Percentiles rank a stretch among this genome's conserved stretches.
Evolutionary conservation across 2,797 vertebrate genomes (phyloP).

Genomic region (Lepilemur septentrionalis): DNA sequence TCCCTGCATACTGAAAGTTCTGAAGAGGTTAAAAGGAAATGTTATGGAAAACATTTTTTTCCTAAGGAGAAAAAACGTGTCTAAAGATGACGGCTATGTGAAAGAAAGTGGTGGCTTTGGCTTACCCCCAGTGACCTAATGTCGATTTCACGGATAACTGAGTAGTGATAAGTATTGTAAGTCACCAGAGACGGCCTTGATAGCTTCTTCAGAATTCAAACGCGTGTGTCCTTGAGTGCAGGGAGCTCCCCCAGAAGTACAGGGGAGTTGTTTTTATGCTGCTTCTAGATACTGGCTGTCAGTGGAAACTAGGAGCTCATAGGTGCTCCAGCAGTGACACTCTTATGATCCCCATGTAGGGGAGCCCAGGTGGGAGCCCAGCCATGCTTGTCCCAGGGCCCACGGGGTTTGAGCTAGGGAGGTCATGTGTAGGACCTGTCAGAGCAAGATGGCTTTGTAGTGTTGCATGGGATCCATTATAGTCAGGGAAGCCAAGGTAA

Average conservation of each 20-base stretch:
- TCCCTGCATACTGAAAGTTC: background rate
- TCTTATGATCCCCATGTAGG: accelerated
- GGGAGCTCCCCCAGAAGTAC: background rate
- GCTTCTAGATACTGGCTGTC: background rate
- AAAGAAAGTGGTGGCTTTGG: background rate
- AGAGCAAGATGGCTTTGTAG: background rate
- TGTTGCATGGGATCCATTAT: background rate
- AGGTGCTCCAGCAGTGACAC: background rate
- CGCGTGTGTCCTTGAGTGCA: no score
- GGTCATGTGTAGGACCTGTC: accelerated
- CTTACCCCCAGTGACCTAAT: background rate
- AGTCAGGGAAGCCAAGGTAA: background rate
- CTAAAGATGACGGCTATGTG: background rate
- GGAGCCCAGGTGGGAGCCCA: background rate
- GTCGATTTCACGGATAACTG: background rate
- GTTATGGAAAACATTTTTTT: background rate
- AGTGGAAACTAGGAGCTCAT: background rate
- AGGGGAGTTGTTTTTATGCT: no score
- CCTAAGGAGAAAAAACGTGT: background rate
- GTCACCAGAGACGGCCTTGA: background rate
- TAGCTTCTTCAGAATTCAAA: background rate
- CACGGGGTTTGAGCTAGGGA: no score
- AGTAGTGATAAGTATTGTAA: background rate
- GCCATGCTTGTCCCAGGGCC: background rate
- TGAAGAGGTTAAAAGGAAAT: background rate